Evolutionary conservation across 2,113 vertebrate species (phyloP), one percentile per base, ranked within the genome.

Genomic region (Nipponia nippon): DNA sequence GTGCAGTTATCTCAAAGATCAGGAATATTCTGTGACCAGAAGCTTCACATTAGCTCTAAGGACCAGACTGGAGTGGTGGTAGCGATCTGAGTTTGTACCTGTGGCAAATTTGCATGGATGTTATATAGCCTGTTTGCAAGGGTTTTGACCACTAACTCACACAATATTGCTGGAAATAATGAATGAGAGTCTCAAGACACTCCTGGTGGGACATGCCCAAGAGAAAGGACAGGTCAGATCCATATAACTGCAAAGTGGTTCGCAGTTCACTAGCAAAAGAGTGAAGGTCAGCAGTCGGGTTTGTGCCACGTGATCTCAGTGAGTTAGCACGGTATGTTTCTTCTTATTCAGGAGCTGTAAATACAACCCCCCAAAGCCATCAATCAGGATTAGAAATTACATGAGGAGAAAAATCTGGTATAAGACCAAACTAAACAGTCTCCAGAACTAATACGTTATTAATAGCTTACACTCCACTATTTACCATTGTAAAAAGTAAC

Each of bases 321-420:
- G 90, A 67, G n/a, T 50, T 63, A 79, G 34, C 71, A 36, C 38
- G n/a, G 12, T 49, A 7, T 53, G 38, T 77, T 93, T 93, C 67
- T 94, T 83, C 79, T 83, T 81, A 36, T 59, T 95, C 94, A 72
- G 95, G 89, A 95, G 93, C 95, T 93, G 75, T 62, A 78, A 94
- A 61, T 89, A 16, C 56, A 95, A 12, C 27, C 67, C 78, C 84
- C 56, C 30, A 77, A 71, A 91, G 52, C 67, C 72, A 94, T 95
- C 94, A 81, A 22, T 97, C 81, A 94, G 95, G 84, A 96, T 94
- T 94, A 96, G 91, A 95, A 97, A 91, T 95, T 96, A 88, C 79
- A 90, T 32, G 67, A 92, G 82, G 79, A 93, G 89, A 83, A 97
- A 88, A 95, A 89, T 71, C 95, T 95, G 93, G 75, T 95, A 5